Evolutionary conservation across 2,113 vertebrate genomes (phyloP), one percentile per base, ranked within the genome.

Genomic region (Nothobranchius kuhntae): DNA sequence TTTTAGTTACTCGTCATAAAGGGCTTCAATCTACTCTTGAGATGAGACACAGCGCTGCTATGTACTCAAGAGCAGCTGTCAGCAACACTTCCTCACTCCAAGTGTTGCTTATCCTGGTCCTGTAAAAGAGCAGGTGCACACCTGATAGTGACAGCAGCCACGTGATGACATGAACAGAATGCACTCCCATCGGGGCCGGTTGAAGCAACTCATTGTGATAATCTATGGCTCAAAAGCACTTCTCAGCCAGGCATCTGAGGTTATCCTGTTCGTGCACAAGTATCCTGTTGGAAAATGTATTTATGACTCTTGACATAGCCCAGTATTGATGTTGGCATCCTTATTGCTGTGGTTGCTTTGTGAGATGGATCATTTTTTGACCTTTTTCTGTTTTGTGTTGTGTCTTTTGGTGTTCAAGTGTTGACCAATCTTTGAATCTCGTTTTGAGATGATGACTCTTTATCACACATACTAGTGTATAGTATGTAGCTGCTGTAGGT

Each of bases 401-500:
- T 90, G 82, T 90, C 89, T 91, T 84, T 60, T 84, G 83, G 88
- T 87, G 89, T 89, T 88, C 44, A 65, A 85, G 84, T 66, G 77
- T 84, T 76, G 75, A 87, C 80, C 81, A 79, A 84, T 86, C 83
- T 85, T 61, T 82, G 65, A 35, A 68, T 84, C 80, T 84, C 82
- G 62, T 69, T 87, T 61, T 53, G 71, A 75, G 85, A 73, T 65
- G 68, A 71, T 44, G 69, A 61, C 63, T 67, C 83, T 76, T 42
- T 78, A 66, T 62, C 77, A 82, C 78, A 80, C 83, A 60, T 71
- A 75, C 80, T 86, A 80, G 78, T 89, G 84, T 89, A 87, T 82
- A 85, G 86, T 90, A 87, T 86, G 87, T 91, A 89, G 89, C 90
- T 87, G 78, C 87, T 85, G 88, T 91, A 86, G 89, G 87, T 89